Evolutionary conservation across 2,113 vertebrate genomes (phyloP), one percentile per base, ranked within the genome.

Genomic region (Chinchilla lanigera): DNA sequence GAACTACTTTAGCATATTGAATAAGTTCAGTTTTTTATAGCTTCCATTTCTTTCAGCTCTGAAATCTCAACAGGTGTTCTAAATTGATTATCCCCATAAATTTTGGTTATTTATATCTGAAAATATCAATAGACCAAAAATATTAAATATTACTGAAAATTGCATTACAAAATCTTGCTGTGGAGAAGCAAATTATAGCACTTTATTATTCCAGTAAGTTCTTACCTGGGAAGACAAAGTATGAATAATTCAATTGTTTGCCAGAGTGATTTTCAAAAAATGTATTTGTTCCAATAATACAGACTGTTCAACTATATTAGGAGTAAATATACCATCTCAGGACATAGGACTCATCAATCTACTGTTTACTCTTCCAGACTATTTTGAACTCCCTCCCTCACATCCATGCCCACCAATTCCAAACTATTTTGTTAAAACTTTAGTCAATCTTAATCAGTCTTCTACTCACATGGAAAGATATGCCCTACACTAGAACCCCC

Each of bases 1-100:
- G 52, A 14, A 69, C 83, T 93, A 82, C 89, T 89, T 44, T 93
- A 41, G 22, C n/a, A 92, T 60, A 61, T 96, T 95, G 94, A 95
- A 54, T 17, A 89, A 77, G 47, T 92, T 3, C 8, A 26, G 33
- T 24, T 85, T 95, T 93, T 85, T 61, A 90, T 63, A 84, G n/a
- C 16, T 63, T 93, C 50, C 60, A 95, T 60, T 94, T 85, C 24
- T 85, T 95, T 91, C 9, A 88, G 19, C 26, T 61, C 33, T 97
- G 71, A 87, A 93, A 88, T 83, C 41, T 78, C 89, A 95, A 92
- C 5, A 69, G 30, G 50, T 92, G 47, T 94, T 92, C 84, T 94
- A 89, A 95, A 89, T 86, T 93, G 20, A 30, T 5, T 26, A 24
- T 85, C 60, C 50, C 54, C 65, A 78, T 90, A 86, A 54, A 90